phyloP scores from a whole-genome alignment of 92 coral and sea anemone species.

The Hydrozoanthus gracilis region DNA sequence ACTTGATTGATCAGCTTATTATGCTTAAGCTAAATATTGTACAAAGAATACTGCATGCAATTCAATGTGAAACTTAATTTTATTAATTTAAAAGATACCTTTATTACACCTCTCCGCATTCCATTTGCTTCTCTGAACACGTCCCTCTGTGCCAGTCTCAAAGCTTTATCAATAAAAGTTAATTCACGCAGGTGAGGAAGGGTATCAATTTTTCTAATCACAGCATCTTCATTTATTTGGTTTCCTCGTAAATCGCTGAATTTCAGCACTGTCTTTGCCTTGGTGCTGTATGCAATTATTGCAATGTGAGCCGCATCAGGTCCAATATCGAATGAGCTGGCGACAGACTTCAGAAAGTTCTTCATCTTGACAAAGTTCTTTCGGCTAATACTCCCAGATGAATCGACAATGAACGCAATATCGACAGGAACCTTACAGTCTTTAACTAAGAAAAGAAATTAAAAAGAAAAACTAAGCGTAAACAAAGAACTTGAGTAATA shows the following conservation, averaged over 20 bases:
- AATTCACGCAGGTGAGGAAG: slow-evolving; percentile 27
- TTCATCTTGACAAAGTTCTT: slow-evolving; percentile 35
- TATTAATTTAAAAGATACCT: neutral
- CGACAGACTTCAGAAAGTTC: slow-evolving; percentile 18
- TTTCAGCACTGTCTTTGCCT: slow-evolving; percentile 25
- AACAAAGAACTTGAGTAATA: neutral
- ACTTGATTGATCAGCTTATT: too few species aligned
- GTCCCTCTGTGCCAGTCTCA: slow-evolving; percentile 23
- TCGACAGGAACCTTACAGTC: slow-evolving; percentile 19
- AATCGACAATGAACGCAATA: slow-evolving; percentile 24
- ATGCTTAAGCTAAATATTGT: too few species aligned
- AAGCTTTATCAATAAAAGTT: slow-evolving; percentile 28
- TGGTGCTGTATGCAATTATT: slow-evolving; percentile 28
- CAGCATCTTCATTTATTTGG: slow-evolving; percentile 17
- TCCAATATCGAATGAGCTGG: slow-evolving; percentile 8
- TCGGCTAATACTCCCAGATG: slow-evolving; percentile 43
- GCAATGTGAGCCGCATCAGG: slow-evolving; percentile 28
- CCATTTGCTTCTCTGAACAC: slow-evolving; percentile 27
- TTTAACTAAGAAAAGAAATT: slow-evolving; percentile 12
- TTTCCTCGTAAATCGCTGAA: slow-evolving; percentile 37
- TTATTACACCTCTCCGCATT: slow-evolving; percentile 15
- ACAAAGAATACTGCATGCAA: too few species aligned
- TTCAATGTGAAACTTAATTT: too few species aligned
- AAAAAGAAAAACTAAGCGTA: neutral
- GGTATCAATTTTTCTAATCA: slow-evolving; percentile 16